Evolutionary conservation across 2,113 vertebrate genomes (phyloP).

Genomic region (Lepus timidus): DNA sequence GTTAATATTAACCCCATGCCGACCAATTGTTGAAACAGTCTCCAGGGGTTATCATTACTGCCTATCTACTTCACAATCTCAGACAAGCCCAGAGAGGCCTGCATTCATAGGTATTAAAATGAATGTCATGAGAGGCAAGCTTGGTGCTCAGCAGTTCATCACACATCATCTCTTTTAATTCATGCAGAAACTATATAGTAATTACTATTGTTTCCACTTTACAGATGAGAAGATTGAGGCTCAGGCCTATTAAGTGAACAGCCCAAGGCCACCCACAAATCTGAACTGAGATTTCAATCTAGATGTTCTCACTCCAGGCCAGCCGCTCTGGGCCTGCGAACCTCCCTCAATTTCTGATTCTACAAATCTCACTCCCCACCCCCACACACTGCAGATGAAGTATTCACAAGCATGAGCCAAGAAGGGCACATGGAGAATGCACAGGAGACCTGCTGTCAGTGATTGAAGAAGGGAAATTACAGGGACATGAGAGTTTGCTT

Average conservation of each 20-base stretch:
- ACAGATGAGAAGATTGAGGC: background rate
- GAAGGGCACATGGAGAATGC: background rate
- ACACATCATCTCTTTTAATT: background rate
- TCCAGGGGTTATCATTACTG: background rate
- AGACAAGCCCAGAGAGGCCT: background rate
- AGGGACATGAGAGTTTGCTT: background rate
- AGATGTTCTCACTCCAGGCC: background rate
- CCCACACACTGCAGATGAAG: background rate
- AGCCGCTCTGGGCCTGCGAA: background rate
- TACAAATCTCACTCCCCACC: background rate
- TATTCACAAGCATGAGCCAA: background rate
- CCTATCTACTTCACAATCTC: background rate
- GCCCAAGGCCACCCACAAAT: background rate
- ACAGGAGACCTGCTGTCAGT: background rate
- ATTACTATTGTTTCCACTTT: constrained; percentile 22
- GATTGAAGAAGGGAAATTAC: background rate
- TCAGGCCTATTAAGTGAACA: background rate
- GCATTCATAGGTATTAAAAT: background rate
- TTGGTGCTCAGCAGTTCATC: background rate
- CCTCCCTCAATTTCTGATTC: constrained; percentile 17
- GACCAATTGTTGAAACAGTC: background rate
- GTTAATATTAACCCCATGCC: background rate
- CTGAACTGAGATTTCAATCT: background rate
- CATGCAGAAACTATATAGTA: background rate
- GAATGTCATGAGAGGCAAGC: background rate